Evolutionary conservation across 2,888 invertebrate genomes (phyloP).

Genomic region (Rambutsinella grinnellia): DNA sequence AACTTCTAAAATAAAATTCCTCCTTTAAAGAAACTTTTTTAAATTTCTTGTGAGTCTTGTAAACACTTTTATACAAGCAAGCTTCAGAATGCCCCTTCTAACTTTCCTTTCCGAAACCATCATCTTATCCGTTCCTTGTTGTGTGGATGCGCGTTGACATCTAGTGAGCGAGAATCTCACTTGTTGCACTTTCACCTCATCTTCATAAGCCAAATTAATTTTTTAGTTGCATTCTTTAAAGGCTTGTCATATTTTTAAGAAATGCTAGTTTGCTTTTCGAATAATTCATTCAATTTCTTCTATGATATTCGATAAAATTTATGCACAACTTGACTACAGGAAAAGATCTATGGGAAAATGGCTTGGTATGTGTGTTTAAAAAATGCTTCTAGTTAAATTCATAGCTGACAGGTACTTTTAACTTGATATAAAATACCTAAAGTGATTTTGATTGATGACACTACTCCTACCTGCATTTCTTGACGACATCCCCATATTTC

Average conservation of each 20-base stretch:
- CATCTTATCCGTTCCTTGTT: not conserved
- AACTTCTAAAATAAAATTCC: not conserved
- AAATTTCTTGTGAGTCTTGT: not conserved
- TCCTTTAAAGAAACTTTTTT: not conserved
- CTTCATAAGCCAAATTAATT: not conserved
- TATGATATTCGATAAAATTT: no score
- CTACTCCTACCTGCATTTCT: not conserved
- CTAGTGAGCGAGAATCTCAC: conserved; percentile 13
- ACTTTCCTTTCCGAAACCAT: not conserved
- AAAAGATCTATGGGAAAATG: no score
- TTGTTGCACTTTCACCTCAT: not conserved
- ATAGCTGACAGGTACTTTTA: not conserved
- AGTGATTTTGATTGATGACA: conserved; percentile 3
- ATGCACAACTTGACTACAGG: not conserved
- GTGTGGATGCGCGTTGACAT: not conserved
- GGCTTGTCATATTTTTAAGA: no score
- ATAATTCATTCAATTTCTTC: no score
- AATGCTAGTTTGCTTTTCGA: no score
- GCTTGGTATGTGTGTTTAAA: no score
- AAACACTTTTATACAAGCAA: not conserved
- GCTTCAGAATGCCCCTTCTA: not conserved
- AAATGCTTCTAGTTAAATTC: not conserved
- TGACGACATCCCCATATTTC: not conserved
- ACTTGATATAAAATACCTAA: not conserved
- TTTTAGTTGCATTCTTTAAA: not conserved